Conservation (phyloP, 2,113 vertebrate genomes). For the Clarias batrachus region DNA sequence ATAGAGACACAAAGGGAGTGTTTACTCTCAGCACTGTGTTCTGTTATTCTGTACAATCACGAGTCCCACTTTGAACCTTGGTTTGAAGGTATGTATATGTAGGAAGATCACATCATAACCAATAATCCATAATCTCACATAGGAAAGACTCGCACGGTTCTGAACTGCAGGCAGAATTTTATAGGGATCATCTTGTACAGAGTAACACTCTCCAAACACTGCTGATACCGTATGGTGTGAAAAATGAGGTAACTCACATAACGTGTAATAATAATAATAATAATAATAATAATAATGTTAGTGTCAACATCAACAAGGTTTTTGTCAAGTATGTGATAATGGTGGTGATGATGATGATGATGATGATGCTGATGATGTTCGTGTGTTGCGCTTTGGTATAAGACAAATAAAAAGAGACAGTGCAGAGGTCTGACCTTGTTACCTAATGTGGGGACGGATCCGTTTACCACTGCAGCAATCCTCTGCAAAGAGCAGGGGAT, state of each 20-base stretch:
- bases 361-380: not conserved
- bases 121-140: not conserved
- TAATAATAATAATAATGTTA: not conserved
- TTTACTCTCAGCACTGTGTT: not conserved
- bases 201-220: not conserved
- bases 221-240: not conserved
- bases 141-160: not conserved
- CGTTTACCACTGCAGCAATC: constrained; percentile 36
- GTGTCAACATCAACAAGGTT: not conserved
- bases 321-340: not conserved
- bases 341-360: too few species aligned
- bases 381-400: not conserved
- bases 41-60: too few species aligned
- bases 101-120: not conserved
- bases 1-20: too few species aligned
- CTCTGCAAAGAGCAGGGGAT: constrained; percentile 14
- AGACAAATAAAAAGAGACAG: constrained; percentile 25
- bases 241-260: not conserved
- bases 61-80: too few species aligned
- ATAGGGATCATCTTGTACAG: not conserved
- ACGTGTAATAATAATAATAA: too few species aligned
- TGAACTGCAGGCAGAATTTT: not conserved
- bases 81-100: too few species aligned
- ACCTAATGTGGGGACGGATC: constrained; percentile 44
- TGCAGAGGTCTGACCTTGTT: constrained; percentile 56